Evolutionary conservation across 2,113 vertebrate genomes (phyloP), one percentile per base, ranked within the genome.

Genomic region (Myxocyprinus asiaticus): DNA sequence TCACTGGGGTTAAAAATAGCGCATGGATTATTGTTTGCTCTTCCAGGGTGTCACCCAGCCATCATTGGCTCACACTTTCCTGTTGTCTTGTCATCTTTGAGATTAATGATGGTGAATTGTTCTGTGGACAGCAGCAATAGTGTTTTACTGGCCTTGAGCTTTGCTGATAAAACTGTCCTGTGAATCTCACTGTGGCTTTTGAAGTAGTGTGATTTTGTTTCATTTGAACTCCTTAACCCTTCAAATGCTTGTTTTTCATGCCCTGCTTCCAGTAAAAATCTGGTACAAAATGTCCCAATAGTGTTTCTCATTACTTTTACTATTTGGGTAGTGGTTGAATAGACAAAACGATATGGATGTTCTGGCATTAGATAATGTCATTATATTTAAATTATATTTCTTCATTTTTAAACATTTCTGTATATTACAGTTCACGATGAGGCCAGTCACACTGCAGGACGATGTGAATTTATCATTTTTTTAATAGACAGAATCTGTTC

Each of bases 31-130:
- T 33, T 33, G 22, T 33, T 33, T 76, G 65, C 53, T 11, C 65
- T 50, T 50, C 3, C 58, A 48, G 17, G 8, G 17, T 82, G 22
- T 51, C 63, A 11, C 43, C 9, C 47, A 68, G 58, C 68, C 5
- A 4, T 79, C 58, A 22, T 17, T 43, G 63, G 59, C 68, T 58
- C 51, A 71, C 14, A 44, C 53, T 58, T 12, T n/a, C n/a, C n/a
- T 61, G 70, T 22, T 59, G 56, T 61, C 70, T 73, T 33, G 33
- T 70, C 4, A 7, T 8, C 51, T 73, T 48, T 48, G 15, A 3
- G 17, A 61, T 17, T 76, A 61, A 72, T 80, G 64, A 67, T 42
- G 4, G 12, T 56, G 53, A 72, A 62, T 72, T 80, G 82, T 80
- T 67, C 48, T 63, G 12, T 56, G 9, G 22, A 51, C 70, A 56